Conservation (phyloP, 2,113 vertebrate genomes). For the Elanoides forficatus region DNA sequence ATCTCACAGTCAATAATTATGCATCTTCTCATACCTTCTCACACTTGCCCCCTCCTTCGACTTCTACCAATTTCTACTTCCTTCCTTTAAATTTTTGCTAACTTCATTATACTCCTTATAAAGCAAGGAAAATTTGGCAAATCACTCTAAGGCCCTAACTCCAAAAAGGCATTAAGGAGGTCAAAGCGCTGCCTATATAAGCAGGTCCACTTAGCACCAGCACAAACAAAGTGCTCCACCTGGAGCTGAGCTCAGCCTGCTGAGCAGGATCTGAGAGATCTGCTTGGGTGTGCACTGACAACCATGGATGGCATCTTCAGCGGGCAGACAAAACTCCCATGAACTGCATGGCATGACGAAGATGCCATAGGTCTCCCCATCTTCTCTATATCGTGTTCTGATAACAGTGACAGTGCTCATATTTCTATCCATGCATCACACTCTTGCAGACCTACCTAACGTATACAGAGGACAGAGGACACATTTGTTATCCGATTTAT, state of each 20-base stretch:
- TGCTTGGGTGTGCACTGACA: not conserved
- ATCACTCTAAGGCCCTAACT: not conserved
- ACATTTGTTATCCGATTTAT: not conserved
- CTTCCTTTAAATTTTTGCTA: not conserved
- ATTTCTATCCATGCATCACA: not conserved
- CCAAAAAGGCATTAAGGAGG: not conserved
- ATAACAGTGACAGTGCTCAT: not conserved
- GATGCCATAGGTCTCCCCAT: not conserved
- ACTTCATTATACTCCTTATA: not conserved
- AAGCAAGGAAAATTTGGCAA: not conserved
- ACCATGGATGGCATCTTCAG: not conserved
- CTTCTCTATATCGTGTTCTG: not conserved
- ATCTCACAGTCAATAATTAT: not conserved
- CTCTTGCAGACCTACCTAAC: not conserved
- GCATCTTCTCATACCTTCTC: not conserved
- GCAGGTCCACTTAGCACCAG: not conserved
- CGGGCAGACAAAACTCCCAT: accelerated
- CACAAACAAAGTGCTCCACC: not conserved
- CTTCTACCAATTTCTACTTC: not conserved
- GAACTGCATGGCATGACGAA: accelerated
- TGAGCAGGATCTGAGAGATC: not conserved
- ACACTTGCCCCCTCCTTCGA: not conserved
- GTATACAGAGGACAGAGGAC: not conserved
- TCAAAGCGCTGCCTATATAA: not conserved
- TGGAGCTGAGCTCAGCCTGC: not conserved